Evolutionary conservation across 2,888 invertebrate genomes (phyloP).

Genomic region (Tenthredo scrophulariae): DNA sequence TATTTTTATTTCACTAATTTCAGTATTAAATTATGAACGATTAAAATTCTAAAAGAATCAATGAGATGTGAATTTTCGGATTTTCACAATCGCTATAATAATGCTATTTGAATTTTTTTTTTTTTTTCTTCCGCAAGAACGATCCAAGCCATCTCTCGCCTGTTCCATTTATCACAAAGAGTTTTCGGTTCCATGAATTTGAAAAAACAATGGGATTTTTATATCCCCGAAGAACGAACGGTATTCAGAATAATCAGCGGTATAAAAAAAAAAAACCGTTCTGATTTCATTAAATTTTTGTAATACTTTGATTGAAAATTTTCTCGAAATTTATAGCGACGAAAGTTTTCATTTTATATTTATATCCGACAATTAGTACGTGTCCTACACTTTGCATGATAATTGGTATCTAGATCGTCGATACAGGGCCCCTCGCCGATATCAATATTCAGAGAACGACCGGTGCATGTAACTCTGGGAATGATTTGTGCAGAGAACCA

Average conservation of each 20-base stretch:
- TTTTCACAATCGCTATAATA: not conserved
- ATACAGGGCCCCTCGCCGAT: not conserved
- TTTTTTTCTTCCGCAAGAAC: not conserved
- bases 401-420: not conserved
- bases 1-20: not conserved
- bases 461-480: not conserved
- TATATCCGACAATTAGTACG: not conserved
- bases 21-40: too few species aligned
- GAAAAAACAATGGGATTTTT: not conserved
- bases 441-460: slow-evolving; percentile 12
- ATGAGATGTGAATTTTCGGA: too few species aligned
- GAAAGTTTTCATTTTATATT: not conserved
- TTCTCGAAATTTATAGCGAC: too few species aligned
- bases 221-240: not conserved
- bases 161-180: not conserved
- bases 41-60: too few species aligned
- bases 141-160: not conserved
- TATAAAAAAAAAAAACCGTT: not conserved
- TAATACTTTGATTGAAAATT: not conserved
- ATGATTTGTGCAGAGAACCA: not conserved
- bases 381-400: not conserved
- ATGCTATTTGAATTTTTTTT: not conserved
- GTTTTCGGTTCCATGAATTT: not conserved
- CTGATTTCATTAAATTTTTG: not conserved
- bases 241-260: not conserved